phyloP scores from a whole-genome alignment of 2,113 vertebrate species.

The Brienomyrus longianalis region DNA sequence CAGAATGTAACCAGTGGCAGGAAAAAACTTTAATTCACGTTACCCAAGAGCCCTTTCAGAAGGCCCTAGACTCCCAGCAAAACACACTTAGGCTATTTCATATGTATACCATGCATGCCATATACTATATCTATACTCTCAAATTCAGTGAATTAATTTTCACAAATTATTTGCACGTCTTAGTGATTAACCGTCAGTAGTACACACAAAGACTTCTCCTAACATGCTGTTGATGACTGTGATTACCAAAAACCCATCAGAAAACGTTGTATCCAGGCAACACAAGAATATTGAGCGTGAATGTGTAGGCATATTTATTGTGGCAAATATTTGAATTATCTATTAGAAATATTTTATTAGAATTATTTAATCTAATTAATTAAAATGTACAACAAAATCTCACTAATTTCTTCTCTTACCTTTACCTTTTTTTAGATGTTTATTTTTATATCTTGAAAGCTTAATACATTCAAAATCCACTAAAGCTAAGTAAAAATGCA shows the following conservation, averaged over 20 bases:
- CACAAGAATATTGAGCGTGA: background rate
- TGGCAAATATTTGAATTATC: background rate
- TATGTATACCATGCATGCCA: background rate
- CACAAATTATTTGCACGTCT: background rate
- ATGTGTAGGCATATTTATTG: background rate
- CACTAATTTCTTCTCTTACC: background rate
- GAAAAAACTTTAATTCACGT: background rate
- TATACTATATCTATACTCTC: background rate
- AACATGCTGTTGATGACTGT: background rate
- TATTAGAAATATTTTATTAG: background rate
- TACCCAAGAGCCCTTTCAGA: background rate
- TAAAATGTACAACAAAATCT: background rate
- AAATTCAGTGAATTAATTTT: background rate
- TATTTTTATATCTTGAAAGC: background rate
- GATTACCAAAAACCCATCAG: background rate
- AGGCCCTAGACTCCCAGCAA: background rate
- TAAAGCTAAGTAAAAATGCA: background rate
- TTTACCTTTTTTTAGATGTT: background rate
- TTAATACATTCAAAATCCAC: background rate
- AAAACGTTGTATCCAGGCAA: slow-evolving; percentile 3
- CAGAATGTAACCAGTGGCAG: background rate
- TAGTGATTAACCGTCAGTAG: background rate
- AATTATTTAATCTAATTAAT: background rate
- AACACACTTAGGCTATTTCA: background rate
- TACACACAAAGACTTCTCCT: background rate